phyloP scores from a whole-genome alignment of 2,888 invertebrate species.

The Hermaeophaga mercurialis region DNA sequence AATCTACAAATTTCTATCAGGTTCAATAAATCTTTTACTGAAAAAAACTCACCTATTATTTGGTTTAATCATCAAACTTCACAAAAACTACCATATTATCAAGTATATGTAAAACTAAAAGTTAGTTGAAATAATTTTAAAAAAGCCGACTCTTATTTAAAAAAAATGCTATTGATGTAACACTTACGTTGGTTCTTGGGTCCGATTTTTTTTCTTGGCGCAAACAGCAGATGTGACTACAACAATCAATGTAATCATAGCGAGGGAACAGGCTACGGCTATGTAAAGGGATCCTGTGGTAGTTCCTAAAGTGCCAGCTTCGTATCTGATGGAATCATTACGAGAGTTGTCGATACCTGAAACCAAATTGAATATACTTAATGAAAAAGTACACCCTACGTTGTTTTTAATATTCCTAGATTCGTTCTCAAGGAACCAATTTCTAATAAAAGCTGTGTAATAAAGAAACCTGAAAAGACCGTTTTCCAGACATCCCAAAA shows the following conservation, averaged over 20 bases:
- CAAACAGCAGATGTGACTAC: constrained; percentile 72
- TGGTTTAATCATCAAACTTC: no score
- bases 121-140: background rate
- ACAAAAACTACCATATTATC: no score
- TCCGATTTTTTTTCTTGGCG: constrained; percentile 69
- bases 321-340: constrained; percentile 74
- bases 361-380: constrained; percentile 35
- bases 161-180: no score
- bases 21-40: no score
- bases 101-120: no score
- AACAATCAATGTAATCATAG: constrained; percentile 68
- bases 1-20: no score
- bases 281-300: constrained; percentile 76
- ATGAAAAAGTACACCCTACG: constrained; percentile 36
- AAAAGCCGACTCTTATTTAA: no score
- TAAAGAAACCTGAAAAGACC: constrained; percentile 1
- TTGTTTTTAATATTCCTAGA: constrained; percentile 25
- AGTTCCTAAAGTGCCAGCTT: constrained; percentile 68
- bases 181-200: constrained; percentile 72
- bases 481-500: constrained; percentile 1
- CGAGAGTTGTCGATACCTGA: constrained; percentile 58
- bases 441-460: background rate
- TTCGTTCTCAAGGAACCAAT: constrained; percentile 29
- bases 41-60: no score
- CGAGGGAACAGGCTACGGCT: constrained; percentile 82